Percentiles rank a stretch among this genome's conserved stretches.
phyloP scores from a whole-genome alignment of 2,113 vertebrate species.

The Burhinus bistriatus region DNA sequence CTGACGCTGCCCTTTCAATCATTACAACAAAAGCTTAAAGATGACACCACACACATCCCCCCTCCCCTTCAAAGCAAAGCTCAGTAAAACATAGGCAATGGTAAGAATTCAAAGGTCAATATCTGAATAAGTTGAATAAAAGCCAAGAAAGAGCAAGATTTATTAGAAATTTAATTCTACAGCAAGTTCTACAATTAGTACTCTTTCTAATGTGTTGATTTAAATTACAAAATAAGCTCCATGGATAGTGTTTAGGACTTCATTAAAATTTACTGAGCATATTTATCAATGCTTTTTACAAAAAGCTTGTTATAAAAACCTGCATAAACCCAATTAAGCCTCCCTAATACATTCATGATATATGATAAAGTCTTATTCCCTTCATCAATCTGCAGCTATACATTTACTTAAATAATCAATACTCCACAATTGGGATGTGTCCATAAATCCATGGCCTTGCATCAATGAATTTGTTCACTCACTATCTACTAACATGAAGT shows the following conservation, averaged over 20 bases:
- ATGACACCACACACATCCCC: background rate
- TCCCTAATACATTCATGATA: background rate
- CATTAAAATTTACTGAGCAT: slow-evolving; percentile 1
- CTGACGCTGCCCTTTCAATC: slow-evolving; percentile 51
- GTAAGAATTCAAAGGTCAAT: slow-evolving; percentile 65
- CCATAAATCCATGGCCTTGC: background rate
- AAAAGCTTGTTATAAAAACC: background rate
- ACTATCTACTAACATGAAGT: background rate
- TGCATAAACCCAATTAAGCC: background rate
- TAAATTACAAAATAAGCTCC: background rate
- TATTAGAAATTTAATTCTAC: slow-evolving; percentile 44
- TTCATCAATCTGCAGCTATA: background rate
- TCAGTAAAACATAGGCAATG: background rate
- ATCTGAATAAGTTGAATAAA: slow-evolving; percentile 63
- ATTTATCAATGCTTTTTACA: background rate
- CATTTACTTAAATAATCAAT: slow-evolving; percentile 14
- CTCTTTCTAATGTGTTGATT: slow-evolving; percentile 11
- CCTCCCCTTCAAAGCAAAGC: background rate
- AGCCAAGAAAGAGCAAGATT: slow-evolving; percentile 37
- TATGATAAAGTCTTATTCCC: background rate
- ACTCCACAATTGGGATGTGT: background rate
- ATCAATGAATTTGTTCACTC: background rate
- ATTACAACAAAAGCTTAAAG: slow-evolving; percentile 28
- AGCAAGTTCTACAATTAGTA: background rate
- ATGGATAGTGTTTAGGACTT: background rate